phyloP scores from a whole-genome alignment of 1,140 invertebrate species.

The Macrobrachium nipponense region DNA sequence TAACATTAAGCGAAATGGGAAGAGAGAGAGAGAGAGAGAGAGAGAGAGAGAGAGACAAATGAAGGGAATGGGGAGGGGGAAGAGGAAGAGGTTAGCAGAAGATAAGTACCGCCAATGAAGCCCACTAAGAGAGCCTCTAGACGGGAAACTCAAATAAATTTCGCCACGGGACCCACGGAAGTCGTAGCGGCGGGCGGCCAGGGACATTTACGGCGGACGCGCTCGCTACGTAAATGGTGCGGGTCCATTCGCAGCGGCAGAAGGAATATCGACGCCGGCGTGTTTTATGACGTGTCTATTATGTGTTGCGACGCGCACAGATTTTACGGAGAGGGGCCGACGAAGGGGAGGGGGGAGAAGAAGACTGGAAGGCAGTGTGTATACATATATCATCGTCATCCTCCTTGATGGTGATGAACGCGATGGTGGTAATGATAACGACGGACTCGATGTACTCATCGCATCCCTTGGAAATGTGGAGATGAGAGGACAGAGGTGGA shows the following conservation, averaged over 20 bases:
- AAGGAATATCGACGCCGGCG: background rate
- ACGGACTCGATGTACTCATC: too few species aligned
- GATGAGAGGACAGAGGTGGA: too few species aligned
- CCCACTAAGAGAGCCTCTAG: background rate
- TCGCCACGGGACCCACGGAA: conserved; percentile 27
- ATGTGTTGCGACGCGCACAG: conserved; percentile 9
- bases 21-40: background rate
- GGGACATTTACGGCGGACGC: conserved; percentile 5
- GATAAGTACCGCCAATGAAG: background rate
- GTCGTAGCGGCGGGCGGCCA: background rate
- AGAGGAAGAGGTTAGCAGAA: background rate
- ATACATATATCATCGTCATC: too few species aligned
- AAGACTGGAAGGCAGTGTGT: background rate
- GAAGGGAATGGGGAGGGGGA: background rate
- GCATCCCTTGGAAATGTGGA: too few species aligned
- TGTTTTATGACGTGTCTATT: conserved; percentile 44
- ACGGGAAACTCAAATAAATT: conserved; percentile 37
- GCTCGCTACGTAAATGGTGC: conserved; percentile 29
- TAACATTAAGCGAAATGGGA: background rate
- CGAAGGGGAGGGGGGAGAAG: background rate
- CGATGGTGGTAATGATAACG: too few species aligned
- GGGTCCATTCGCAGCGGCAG: background rate
- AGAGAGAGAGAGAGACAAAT: conserved; percentile 22
- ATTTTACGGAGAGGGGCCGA: conserved; percentile 29
- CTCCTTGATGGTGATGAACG: too few species aligned